phyloP scores from a whole-genome alignment of 2,113 vertebrate species.

The Mellivora capensis region DNA sequence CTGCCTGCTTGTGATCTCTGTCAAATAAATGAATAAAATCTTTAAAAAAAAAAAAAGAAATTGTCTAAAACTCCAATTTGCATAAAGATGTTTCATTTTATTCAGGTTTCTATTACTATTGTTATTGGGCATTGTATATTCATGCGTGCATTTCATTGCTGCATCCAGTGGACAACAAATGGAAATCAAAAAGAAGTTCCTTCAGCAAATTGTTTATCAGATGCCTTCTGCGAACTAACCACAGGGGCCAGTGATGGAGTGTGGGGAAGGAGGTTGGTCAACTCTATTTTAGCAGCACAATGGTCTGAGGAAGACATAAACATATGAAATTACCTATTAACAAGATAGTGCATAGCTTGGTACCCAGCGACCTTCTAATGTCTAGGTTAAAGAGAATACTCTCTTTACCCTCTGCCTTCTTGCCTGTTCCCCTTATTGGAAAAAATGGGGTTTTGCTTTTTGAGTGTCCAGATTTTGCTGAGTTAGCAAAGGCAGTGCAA shows the following conservation, averaged over 20 bases:
- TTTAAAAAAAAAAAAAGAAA: too few relatives aligned
- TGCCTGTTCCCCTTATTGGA: not conserved
- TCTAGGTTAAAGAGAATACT: conserved; percentile 57
- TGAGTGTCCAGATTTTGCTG: conserved; percentile 71
- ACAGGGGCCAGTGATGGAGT: too few relatives aligned
- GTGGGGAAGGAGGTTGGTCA: not conserved
- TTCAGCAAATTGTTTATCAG: not conserved
- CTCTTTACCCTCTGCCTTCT: not conserved
- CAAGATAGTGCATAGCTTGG: not conserved
- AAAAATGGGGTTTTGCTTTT: not conserved
- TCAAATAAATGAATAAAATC: too few relatives aligned
- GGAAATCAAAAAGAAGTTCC: not conserved
- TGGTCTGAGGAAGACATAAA: not conserved
- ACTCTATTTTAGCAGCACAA: not conserved
- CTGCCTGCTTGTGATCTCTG: too few relatives aligned
- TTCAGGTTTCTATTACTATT: not conserved
- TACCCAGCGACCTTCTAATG: conserved; percentile 44
- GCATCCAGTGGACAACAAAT: not conserved
- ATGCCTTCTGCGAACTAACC: not conserved
- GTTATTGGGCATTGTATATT: not conserved
- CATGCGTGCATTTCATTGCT: not conserved
- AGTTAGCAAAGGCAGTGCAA: conserved; percentile 74
- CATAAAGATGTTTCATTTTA: not conserved
- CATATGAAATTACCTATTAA: conserved; percentile 27
- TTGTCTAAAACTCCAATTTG: not conserved